phyloP scores from a whole-genome alignment of 2,113 vertebrate species.

The Antigone vipio region DNA sequence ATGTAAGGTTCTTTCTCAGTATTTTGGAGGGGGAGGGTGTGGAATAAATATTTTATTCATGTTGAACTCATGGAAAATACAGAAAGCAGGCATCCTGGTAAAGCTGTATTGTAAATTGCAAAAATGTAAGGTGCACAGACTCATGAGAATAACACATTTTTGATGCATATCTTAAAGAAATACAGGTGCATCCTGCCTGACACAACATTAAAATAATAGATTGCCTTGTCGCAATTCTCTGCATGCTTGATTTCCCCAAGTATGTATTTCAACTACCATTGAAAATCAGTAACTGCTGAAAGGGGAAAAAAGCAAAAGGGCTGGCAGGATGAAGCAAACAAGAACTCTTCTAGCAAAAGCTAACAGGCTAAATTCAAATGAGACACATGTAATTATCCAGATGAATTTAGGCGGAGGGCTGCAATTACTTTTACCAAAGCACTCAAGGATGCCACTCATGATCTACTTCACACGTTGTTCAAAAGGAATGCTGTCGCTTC shows the following conservation, averaged over 20 bases:
- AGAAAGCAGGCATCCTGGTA: background rate
- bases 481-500: background rate
- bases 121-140: background rate
- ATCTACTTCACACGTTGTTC: background rate
- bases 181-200: background rate
- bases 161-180: background rate
- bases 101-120: background rate
- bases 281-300: background rate
- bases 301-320: background rate
- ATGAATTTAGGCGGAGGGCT: background rate
- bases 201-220: background rate
- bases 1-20: accelerated
- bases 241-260: background rate
- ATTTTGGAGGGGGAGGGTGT: background rate
- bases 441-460: background rate
- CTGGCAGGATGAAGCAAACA: background rate
- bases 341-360: background rate
- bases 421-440: background rate
- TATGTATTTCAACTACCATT: background rate
- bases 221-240: background rate
- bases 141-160: background rate
- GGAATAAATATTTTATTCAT: background rate
- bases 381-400: background rate
- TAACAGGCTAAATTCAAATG: background rate
- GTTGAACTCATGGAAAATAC: background rate